Evolutionary conservation across 2,888 invertebrate species (phyloP), one percentile per base, ranked within the genome.

Genomic region (Ochropacha duplaris): DNA sequence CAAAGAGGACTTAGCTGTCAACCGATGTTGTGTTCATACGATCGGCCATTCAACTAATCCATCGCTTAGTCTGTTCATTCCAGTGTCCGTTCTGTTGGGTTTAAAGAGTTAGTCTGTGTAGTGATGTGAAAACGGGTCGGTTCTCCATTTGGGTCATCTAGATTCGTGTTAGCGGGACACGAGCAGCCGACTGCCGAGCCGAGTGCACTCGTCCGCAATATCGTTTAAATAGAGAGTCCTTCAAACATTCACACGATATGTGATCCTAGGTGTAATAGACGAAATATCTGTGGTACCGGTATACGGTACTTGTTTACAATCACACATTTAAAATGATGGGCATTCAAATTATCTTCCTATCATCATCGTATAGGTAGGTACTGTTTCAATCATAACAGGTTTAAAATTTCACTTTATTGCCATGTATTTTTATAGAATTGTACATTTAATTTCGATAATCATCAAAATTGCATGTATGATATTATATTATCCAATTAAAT

Each of bases 91-190:
- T 68, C 55, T 60, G 57, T 58, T 54, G 49, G 69, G 69, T 69
- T 74, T 72, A 70, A 71, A 69, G 75, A 76, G 74, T 79, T 78
- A 69, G 76, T 66, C 62, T 50, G 65, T 74, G 74, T 77, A 82
- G 77, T 78, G 83, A 79, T 83, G 78, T 73, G 74, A 74, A 78
- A 84, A 83, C 79, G 75, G 80, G 78, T 81, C 80, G 74, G 69
- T 70, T 64, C 71, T 72, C 68, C 78, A 86, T 86, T 79, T 83
- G 75, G 87, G 85, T 86, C 86, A 85, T 78, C 72, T 74, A 77
- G 75, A 82, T 79, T 64, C 69, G 76, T 82, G 83, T 82, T 80
- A 83, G 72, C 76, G 75, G 83, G 76, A 63, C 81, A 67, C 70
- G 64, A 68, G 68, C 64, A 63, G 68, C 76, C 72, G 72, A 67